A percentile compares a stretch with the other conserved stretches of the same genome.
phyloP scores from a whole-genome alignment of 2,113 vertebrate species.

The Callionymus lyra region DNA sequence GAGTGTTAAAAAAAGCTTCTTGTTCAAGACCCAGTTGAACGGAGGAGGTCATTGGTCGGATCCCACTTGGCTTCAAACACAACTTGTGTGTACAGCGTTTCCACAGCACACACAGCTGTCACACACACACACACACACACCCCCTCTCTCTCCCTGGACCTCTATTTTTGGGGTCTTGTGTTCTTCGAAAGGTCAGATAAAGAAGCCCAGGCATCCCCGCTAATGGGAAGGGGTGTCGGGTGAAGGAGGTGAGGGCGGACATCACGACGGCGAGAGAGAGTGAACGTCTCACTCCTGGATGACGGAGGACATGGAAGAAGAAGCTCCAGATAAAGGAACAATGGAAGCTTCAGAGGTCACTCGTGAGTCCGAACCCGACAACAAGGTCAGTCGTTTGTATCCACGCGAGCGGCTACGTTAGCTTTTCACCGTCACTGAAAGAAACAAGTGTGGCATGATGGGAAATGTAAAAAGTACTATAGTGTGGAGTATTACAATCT shows the following conservation, averaged over 20 bases:
- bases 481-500: too few species aligned
- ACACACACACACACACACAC: too few species aligned
- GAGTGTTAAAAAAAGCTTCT: too few species aligned
- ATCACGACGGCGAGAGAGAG: conserved; percentile 5
- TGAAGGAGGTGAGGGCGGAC: conserved; percentile 22
- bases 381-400: conserved; percentile 3
- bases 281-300: neutral
- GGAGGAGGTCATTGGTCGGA: too few species aligned
- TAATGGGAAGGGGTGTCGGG: conserved; percentile 42
- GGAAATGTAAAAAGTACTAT: too few species aligned
- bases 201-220: conserved; percentile 47
- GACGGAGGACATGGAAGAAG: conserved; percentile 37
- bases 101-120: conserved; percentile 69
- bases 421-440: too few species aligned
- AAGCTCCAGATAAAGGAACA: conserved; percentile 16
- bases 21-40: too few species aligned
- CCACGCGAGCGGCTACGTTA: too few species aligned
- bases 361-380: conserved; percentile 32
- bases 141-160: conserved; percentile 38
- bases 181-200: conserved; percentile 70
- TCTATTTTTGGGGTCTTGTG: conserved; percentile 66
- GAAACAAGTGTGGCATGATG: too few species aligned
- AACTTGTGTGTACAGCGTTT: conserved; percentile 50
- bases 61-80: too few species aligned
- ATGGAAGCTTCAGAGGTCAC: conserved; percentile 4